Conservation (phyloP, 2,797 vertebrate genomes). For the Gastrophryne carolinensis region DNA sequence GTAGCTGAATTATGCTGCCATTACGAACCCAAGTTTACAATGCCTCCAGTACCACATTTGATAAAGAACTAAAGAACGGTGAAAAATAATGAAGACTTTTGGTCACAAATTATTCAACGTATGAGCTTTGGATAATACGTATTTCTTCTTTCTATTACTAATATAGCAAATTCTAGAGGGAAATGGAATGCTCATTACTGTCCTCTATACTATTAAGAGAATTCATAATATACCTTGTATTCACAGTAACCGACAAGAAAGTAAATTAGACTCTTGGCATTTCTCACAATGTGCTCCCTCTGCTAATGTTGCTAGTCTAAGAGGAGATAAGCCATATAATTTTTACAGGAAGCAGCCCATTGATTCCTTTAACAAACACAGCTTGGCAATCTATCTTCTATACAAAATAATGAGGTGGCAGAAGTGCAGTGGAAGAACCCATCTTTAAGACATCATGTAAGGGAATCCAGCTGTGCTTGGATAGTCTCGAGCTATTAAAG, state of each 20-base stretch:
- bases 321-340: constrained; percentile 63
- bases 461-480: constrained; percentile 84
- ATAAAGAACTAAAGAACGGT: neutral
- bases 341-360: constrained; percentile 63
- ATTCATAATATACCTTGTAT: constrained; percentile 47
- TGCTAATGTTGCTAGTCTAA: constrained; percentile 58
- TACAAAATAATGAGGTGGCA: constrained; percentile 65
- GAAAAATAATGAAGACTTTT: neutral
- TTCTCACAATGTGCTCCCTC: constrained; percentile 55
- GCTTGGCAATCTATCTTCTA: constrained; percentile 65
- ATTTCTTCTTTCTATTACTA: neutral
- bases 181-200: neutral
- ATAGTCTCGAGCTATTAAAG: constrained; percentile 79
- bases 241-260: constrained; percentile 53
- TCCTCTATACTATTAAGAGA: constrained; percentile 17
- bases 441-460: constrained; percentile 73
- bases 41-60: neutral
- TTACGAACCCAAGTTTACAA: too few species aligned
- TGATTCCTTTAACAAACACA: constrained; percentile 65
- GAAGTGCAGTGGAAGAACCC: constrained; percentile 58
- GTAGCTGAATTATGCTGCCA: too few species aligned
- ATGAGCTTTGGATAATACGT: neutral
- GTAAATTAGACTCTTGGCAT: constrained; percentile 52
- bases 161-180: neutral
- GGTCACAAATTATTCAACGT: neutral